Base-by-base conservation (phyloP, 2,113 vertebrate genomes). In the Euleptes europaea region DNA sequence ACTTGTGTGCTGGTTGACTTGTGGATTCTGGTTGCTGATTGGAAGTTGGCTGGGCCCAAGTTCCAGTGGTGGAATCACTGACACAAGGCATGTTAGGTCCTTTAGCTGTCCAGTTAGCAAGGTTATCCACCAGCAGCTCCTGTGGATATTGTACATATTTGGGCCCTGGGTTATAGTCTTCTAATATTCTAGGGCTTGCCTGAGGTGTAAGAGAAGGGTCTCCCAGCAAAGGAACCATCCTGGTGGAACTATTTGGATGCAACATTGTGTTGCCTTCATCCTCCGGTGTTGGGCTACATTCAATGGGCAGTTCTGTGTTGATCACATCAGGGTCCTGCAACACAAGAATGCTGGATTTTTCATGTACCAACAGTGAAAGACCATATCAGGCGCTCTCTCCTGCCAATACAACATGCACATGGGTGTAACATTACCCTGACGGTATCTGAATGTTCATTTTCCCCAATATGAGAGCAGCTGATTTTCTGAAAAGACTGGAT, bases 281-380 rank as follows among this genome's bases (percentile, higher is more conserved):
- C n/a, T 98, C 98, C 35, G 95, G 79, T 15, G 91, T 51, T 1
- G 97, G 97, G 15, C 93, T 83, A 7, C 97, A 96, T 87, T 98
- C 98, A 81, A 97, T 74, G 15, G 97, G 97, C n/a, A 99, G 93
- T 40, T 96, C 96, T 0, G 97, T 98, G 90, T 98, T 98, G 87
- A 98, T 97, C 88, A 99, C 98, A 92, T 98, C 97, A 15, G 98
- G 97, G 84, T 98, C 98, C 98, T 99, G 86, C 86, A 91, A 88
- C 67, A 80, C 49, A 69, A 77, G 72, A 17, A 73, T 63, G 19
- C 26, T 78, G 66, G 49, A 57, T 19, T 44, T 73, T 5, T 12
- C 26, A 63, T 35, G 12, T 38, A 23, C 38, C 49, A 33, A 35
- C 51, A 35, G 35, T n/a, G 14, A n/a, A n/a, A 51, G 23, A 6